phyloP scores from a whole-genome alignment of 2,113 vertebrate genomes.

The Beaufortia kweichowensis region DNA sequence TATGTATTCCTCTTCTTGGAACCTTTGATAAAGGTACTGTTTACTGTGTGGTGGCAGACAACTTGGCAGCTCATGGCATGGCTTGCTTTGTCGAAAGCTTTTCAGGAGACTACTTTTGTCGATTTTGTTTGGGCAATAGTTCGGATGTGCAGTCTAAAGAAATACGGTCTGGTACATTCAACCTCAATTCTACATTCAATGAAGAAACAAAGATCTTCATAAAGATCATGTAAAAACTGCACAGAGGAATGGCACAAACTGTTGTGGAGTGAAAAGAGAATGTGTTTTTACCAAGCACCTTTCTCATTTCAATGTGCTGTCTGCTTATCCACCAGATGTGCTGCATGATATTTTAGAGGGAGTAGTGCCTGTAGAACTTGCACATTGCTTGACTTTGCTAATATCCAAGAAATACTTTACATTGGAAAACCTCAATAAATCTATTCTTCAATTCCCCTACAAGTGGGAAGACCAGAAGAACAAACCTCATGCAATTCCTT shows the following conservation, averaged over 20 bases:
- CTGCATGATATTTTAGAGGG: constrained; percentile 9
- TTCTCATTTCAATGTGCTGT: background rate
- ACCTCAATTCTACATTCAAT: too few species aligned
- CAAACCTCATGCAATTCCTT: background rate
- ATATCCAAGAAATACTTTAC: background rate
- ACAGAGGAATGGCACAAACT: background rate
- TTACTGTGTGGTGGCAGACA: constrained; percentile 30
- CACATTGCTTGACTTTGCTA: background rate
- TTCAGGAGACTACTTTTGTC: background rate
- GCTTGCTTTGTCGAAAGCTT: constrained; percentile 33
- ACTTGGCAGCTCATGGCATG: constrained; percentile 16
- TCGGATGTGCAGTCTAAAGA: background rate
- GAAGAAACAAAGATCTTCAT: background rate
- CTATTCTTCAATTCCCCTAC: background rate
- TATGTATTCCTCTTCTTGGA: constrained; percentile 29
- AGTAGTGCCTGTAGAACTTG: background rate
- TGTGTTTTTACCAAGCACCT: background rate
- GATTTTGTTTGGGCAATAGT: background rate
- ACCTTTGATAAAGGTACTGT: constrained; percentile 36
- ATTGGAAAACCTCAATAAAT: background rate
- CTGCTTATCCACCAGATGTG: background rate
- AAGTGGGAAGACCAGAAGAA: background rate
- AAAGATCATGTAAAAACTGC: background rate
- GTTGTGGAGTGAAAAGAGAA: background rate
- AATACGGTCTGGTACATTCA: background rate